Base-by-base conservation (phyloP, 2,113 vertebrate genomes). In the Gulo gulo region DNA sequence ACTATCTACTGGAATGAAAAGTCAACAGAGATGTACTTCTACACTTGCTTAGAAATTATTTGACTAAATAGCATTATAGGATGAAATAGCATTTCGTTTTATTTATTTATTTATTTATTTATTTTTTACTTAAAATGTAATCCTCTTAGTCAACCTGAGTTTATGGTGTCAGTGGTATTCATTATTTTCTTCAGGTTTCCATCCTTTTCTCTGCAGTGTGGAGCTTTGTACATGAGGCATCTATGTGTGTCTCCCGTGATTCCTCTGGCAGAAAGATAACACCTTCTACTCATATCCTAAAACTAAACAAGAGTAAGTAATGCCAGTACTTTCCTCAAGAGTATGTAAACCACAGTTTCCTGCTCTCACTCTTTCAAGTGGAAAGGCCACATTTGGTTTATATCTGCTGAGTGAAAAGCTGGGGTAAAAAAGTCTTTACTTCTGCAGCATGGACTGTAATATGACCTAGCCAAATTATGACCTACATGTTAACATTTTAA, bases 71-170 rank as follows among this genome's bases (percentile, higher is more conserved):
- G 10, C 39, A 52, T 88, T 65, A 4, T 76, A 81, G 52, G 34
- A 84, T 45, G 39, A 88, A 87, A 94, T 67, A 94, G 3, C 15
- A 57, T 92, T 92, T 78, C 50, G 15, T 45, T 85, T 89, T 79
- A 45, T 45, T 92, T 67, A 29, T 63, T 63, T 29, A 31, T 63
- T 63, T 45, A 92, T 74, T 90, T 92, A 42, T 88, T 74, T 36
- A 73, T n/a, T n/a, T n/a, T n/a, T n/a, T n/a, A n/a, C 39, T 95
- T 84, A 47, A 91, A 23, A 18, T 15, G 0, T 90, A 69, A 94
- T 91, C 18, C 21, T 92, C 82, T 92, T 42, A 85, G 71, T 86
- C 84, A 88, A 74, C 13, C 4, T 31, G 76, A 85, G 47, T 39
- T 95, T 80, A 65, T 50, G 45, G 11, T 95, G 29, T 45, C 31